Evolutionary conservation across 64 coral and sea anemone species (phyloP).

Genomic region (Porites australiensis): DNA sequence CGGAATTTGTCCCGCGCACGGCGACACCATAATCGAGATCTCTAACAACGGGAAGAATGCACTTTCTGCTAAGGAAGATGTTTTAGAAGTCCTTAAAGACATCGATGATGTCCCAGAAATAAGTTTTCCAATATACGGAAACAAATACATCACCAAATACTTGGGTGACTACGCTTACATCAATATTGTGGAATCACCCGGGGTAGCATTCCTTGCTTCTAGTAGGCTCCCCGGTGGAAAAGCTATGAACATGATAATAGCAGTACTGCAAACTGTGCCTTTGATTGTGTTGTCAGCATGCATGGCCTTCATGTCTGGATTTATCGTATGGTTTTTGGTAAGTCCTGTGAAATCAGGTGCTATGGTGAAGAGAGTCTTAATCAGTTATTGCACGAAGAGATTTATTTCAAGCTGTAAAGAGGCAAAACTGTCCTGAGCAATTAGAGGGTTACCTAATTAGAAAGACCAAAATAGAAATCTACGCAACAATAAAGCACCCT

Average conservation of each 20-base stretch:
- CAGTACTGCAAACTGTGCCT: conserved; percentile 42
- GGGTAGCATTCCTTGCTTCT: conserved; percentile 59
- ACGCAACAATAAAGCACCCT: no score
- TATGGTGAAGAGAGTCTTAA: not conserved
- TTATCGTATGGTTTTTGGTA: conserved; percentile 75
- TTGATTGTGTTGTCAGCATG: conserved; percentile 26
- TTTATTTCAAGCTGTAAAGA: no score
- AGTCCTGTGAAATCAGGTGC: not conserved
- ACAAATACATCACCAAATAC: conserved; percentile 42
- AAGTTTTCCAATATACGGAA: conserved; percentile 79
- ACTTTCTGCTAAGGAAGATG: not conserved
- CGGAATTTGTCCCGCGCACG: conserved; percentile 31
- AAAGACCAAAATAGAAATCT: no score
- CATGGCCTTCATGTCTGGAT: conserved; percentile 52
- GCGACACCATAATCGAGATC: conserved; percentile 34
- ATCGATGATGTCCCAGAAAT: conserved; percentile 67
- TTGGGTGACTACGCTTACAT: conserved; percentile 33
- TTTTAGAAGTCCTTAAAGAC: conserved; percentile 31
- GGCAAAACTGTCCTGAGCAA: no score
- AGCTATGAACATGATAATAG: not conserved
- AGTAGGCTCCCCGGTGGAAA: not conserved
- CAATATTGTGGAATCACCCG: conserved; percentile 65
- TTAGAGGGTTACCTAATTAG: no score
- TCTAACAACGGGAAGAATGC: not conserved
- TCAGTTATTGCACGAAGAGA: no score